Evolutionary conservation across 2,113 vertebrate genomes (phyloP), one percentile per base, ranked within the genome.

Genomic region (Ictidomys tridecemlineatus): DNA sequence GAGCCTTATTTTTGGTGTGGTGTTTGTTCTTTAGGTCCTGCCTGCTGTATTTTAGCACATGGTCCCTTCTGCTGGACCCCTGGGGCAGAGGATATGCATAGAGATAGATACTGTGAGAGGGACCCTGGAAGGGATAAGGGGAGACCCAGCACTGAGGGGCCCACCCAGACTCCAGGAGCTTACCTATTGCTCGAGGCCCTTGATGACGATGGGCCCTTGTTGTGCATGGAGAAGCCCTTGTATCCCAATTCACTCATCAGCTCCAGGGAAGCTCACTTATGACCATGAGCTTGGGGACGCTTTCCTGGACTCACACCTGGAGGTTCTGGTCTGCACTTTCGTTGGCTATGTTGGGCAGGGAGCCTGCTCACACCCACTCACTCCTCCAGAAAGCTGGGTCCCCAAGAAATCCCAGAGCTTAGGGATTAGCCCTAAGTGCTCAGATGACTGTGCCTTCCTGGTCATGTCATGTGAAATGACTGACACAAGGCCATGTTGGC

Each of bases 71-170:
- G 32, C 22, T 45, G 22, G 74, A 24, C 4, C 13, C 37, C 22
- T 51, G 24, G 34, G 48, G 22, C 9, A 17, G n/a, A 32, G 22
- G 37, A 51, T 37, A 20, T 53, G 48, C 76, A 48, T 0, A 4
- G 22, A 56, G 72, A 30, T 16, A 26, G 89, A 72, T 72, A 77
- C n/a, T 39, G 39, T 56, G 11, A 65, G 28, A 37, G 13, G 24
- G 12, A 51, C 3, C 18, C 4, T 8, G 13, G 30, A 39, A 32
- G 56, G 24, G 4, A 14, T 34, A 70, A 48, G 37, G 32, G n/a
- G 56, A 65, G 20, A 26, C 5, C 0, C 13, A 11, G 18, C 14
- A 4, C 22, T 2, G 28, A 4, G 16, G 37, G 13, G 2, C 37
- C 73, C 24, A 26, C 5, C 69, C 22, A 28, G n/a, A 10, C 4